phyloP scores from a whole-genome alignment of 1,140 invertebrate species.

The Paralvinella palmiformis region DNA sequence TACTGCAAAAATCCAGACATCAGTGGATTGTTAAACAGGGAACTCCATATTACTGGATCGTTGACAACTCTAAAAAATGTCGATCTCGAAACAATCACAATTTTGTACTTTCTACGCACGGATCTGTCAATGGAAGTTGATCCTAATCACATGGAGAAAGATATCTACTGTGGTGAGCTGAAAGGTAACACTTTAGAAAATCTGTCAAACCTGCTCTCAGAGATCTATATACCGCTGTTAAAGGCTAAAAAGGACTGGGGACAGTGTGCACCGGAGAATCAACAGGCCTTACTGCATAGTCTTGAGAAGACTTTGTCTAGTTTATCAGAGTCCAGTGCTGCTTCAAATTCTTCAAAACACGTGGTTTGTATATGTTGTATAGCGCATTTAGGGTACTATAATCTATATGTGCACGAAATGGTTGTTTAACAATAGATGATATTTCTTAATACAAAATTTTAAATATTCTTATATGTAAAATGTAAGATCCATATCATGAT shows the following conservation, averaged over 20 bases:
- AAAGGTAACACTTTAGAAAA: conserved; percentile 46
- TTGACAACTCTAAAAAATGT: conserved; percentile 43
- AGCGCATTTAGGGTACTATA: conserved; percentile 5
- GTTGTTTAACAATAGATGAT: too few species aligned
- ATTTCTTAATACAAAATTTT: too few species aligned
- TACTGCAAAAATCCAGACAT: conserved; percentile 40
- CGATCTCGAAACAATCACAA: conserved; percentile 37
- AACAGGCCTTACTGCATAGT: conserved; percentile 34
- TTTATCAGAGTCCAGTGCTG: conserved; percentile 39
- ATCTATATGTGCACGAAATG: neutral
- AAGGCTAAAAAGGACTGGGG: conserved; percentile 47
- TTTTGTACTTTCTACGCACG: conserved; percentile 45
- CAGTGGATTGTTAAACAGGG: conserved; percentile 28
- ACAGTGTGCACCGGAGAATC: conserved; percentile 37
- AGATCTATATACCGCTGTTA: conserved; percentile 44
- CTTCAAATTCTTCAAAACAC: conserved; percentile 39
- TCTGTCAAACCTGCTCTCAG: conserved; percentile 38
- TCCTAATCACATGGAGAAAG: conserved; percentile 39
- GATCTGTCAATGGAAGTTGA: conserved; percentile 43
- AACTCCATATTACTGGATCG: conserved; percentile 41
- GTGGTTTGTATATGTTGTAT: conserved; percentile 29
- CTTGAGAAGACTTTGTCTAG: conserved; percentile 43
- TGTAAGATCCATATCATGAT: too few species aligned
- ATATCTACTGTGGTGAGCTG: conserved; percentile 47
- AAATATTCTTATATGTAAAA: too few species aligned